Conservation (phyloP, 2,888 invertebrate species). For the Lycia hirtaria region DNA sequence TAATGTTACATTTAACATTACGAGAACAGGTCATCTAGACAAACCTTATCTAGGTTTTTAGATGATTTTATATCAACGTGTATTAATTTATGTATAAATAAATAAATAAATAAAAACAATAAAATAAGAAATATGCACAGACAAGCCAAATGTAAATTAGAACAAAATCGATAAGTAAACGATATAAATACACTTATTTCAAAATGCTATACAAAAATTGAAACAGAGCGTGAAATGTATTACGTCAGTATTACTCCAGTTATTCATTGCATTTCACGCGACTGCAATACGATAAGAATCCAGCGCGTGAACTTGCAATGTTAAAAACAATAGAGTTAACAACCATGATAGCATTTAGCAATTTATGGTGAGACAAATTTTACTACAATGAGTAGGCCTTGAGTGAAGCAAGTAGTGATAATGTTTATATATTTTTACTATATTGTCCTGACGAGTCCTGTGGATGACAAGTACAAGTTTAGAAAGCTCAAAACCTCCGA, state of each 20-base stretch:
- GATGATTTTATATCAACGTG: too few relatives aligned
- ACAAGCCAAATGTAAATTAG: not conserved
- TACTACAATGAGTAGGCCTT: not conserved
- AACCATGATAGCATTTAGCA: constrained; percentile 26
- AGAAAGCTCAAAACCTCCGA: too few relatives aligned
- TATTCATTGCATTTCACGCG: constrained; percentile 41
- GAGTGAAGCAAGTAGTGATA: not conserved
- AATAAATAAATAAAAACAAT: too few relatives aligned
- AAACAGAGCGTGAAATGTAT: constrained; percentile 44
- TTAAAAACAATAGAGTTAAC: constrained; percentile 31
- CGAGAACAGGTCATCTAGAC: too few relatives aligned
- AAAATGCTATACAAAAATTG: constrained; percentile 25
- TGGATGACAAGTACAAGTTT: too few relatives aligned
- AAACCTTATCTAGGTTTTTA: too few relatives aligned
- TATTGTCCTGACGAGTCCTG: too few relatives aligned
- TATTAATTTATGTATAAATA: too few relatives aligned
- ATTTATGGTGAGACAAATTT: constrained; percentile 9
- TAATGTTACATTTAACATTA: too few relatives aligned
- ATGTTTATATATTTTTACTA: too few relatives aligned
- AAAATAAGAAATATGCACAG: not conserved
- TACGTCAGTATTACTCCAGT: constrained; percentile 45
- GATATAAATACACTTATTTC: constrained; percentile 21
- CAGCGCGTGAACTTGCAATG: constrained; percentile 43
- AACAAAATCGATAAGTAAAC: constrained; percentile 10
- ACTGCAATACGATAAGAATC: constrained; percentile 42